These are phyloP conservation scores for Hiodon alosoides DNA, from an alignment of 2,113 vertebrate species.

Conservation along the genomic window DNA sequence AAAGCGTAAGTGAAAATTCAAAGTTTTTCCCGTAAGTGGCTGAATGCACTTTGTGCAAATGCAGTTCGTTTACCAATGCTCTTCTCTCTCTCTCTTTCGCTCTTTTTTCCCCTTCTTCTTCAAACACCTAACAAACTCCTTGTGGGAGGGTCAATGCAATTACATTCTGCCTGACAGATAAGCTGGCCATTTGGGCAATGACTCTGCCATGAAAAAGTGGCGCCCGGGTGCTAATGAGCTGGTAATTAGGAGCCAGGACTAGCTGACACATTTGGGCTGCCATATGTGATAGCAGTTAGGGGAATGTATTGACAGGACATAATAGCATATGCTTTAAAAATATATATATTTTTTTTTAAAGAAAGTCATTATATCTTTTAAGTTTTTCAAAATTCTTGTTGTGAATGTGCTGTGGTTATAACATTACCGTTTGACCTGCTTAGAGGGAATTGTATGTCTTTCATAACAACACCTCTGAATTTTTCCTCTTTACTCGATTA, in stretches of 20 bases:
- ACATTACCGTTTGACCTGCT: too few species aligned
- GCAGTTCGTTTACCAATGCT: too few species aligned
- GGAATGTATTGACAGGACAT: slow-evolving; percentile 29
- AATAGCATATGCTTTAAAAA: background rate
- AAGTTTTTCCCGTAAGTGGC: too few species aligned
- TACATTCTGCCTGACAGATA: slow-evolving; percentile 69
- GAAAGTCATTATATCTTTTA: too few species aligned
- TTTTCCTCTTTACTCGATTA: too few species aligned
- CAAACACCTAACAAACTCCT: slow-evolving; percentile 58
- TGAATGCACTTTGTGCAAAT: too few species aligned
- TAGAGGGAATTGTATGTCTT: too few species aligned
- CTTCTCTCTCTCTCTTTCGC: too few species aligned
- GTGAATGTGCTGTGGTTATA: too few species aligned
- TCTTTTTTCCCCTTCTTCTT: background rate
- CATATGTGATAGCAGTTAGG: slow-evolving; percentile 69
- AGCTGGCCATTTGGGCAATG: slow-evolving; percentile 66
- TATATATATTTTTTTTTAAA: too few species aligned
- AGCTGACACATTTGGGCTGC: slow-evolving; percentile 59
- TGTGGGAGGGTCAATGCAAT: slow-evolving; percentile 71
- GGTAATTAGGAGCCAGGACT: slow-evolving; percentile 75
- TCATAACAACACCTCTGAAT: too few species aligned
- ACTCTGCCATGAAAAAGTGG: slow-evolving; percentile 73
- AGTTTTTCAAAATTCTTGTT: too few species aligned
- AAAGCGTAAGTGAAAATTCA: background rate
- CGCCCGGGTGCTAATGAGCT: slow-evolving; percentile 80